Conservation (phyloP, 64 coral and sea anemone species). For the Pocillopora verrucosa region DNA sequence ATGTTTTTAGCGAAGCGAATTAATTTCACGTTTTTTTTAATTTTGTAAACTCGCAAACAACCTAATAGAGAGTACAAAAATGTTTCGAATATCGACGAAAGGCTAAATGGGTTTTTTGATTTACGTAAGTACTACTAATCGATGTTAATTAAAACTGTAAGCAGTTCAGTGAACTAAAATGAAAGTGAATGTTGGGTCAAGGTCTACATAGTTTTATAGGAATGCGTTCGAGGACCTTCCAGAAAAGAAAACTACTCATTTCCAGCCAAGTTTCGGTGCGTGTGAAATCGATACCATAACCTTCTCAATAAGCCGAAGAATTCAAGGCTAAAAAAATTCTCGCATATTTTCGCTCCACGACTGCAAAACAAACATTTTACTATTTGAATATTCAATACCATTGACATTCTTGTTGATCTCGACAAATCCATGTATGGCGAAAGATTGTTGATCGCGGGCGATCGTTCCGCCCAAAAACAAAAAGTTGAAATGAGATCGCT, state of each 20-base stretch:
- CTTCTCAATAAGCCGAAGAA: not conserved
- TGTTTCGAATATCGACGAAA: not conserved
- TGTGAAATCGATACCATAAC: no score
- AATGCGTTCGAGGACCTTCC: not conserved
- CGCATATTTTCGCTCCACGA: not conserved
- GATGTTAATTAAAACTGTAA: not conserved
- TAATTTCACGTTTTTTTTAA: not conserved
- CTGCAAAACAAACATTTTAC: not conserved
- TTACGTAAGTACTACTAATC: constrained; percentile 10
- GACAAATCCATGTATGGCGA: not conserved
- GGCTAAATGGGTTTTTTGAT: not conserved
- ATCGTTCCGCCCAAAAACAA: not conserved
- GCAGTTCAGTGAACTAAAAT: not conserved
- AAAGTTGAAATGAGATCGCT: no score
- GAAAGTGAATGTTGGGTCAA: not conserved
- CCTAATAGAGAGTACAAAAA: no score
- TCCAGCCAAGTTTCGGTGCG: not conserved
- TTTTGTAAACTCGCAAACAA: not conserved
- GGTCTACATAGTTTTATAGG: not conserved
- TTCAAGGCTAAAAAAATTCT: not conserved
- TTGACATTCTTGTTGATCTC: no score
- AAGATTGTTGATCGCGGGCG: not conserved
- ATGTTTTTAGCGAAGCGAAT: not conserved
- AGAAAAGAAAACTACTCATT: not conserved
- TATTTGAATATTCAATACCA: not conserved